Conservation (phyloP, 2,888 invertebrate species). For the Willowsia nigromaculata region DNA sequence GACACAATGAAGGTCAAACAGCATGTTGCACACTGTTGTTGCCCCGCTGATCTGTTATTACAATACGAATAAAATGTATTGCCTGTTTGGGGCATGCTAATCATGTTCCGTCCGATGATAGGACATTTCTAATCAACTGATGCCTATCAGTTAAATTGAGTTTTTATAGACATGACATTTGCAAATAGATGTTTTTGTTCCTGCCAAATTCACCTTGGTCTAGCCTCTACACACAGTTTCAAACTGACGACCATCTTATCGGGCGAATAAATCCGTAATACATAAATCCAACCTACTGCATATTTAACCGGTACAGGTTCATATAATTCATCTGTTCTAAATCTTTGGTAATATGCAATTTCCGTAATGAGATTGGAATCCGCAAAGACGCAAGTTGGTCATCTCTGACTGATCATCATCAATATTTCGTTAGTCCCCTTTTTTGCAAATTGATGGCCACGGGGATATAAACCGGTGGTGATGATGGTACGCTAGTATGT, state of each 20-base stretch:
- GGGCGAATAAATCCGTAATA: not conserved
- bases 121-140: conserved; percentile 15
- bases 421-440: not conserved
- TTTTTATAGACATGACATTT: conserved; percentile 18
- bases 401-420: not conserved
- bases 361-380: not conserved
- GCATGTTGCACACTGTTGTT: not conserved
- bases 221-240: not conserved
- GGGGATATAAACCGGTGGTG: conserved; percentile 8
- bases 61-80: not conserved
- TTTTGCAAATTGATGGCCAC: conserved; percentile 24
- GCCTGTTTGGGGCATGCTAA: not conserved
- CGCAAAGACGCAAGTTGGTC: not conserved
- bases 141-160: conserved; percentile 53
- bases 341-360: conserved; percentile 20
- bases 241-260: not conserved
- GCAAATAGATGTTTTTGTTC: not conserved
- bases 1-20: conserved; percentile 12
- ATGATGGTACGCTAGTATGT: not conserved
- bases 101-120: not conserved
- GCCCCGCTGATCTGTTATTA: conserved; percentile 41
- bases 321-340: not conserved
- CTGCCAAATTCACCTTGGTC: not conserved
- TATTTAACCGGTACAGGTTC: not conserved
- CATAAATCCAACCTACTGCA: not conserved